Evolutionary conservation across 2,888 invertebrate species (phyloP), one percentile per base, ranked within the genome.

Genomic region (Thalpophila matura): DNA sequence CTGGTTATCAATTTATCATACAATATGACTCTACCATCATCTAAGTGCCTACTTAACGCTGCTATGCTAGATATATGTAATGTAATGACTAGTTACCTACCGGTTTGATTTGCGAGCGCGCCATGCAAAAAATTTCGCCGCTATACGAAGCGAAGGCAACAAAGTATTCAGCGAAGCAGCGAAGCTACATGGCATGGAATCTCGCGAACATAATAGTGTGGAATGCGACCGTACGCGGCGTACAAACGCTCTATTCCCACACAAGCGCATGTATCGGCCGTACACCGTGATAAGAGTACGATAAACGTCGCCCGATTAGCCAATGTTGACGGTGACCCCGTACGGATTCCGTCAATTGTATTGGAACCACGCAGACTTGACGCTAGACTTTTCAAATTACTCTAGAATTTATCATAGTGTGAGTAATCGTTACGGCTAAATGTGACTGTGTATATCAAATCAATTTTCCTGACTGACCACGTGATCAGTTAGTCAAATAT

Each of bases 81-180:
- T 83, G 85, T 86, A 86, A 85, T 86, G 83, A 84, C 82, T 81
- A 75, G 81, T 71, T 80, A 71, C 86, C 88, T 90, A 93, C 93
- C 91, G 92, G 92, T 93, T 93, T 88, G 88, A 91, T 91, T 91
- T 90, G 89, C 85, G 89, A 89, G 82, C 88, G 84, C 82, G 85
- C 83, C 83, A 84, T 85, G 89, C 91, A 93, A 94, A 94, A 94
- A 94, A 93, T 84, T 89, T 92, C 90, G 92, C 92, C 91, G 91
- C 91, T 91, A 89, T 86, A 81, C 86, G 81, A 81, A 82, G 83
- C 83, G 82, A 81, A 75, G 65, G 78, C 63, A 72, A 78, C 74
- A 83, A 74, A 74, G 79, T 77, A 78, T 81, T 79, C 82, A 79
- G 75, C 81, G 84, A 78, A 85, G 80, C 82, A 79, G 75, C 81